A percentile compares a stretch with the other conserved stretches of the same genome.
Evolutionary conservation across 2,888 invertebrate genomes (phyloP).

Genomic region (Eumerus sabulonum): DNA sequence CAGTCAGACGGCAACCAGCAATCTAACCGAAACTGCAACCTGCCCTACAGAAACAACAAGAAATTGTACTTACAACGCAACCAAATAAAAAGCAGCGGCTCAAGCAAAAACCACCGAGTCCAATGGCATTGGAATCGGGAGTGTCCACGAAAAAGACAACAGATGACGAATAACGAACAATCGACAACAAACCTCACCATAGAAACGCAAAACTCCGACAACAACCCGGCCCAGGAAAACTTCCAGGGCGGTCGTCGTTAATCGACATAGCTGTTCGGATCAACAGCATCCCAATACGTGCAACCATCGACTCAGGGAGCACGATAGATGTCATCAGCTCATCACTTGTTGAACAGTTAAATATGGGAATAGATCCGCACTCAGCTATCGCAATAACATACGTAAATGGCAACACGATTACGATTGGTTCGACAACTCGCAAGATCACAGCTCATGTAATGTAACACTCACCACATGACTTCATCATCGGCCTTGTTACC

Average conservation of each 20-base stretch:
- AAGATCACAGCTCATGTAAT: slow-evolving; percentile 8
- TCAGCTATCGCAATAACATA: slow-evolving; percentile 12
- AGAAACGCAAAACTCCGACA: slow-evolving; percentile 8
- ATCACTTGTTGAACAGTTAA: slow-evolving; percentile 6
- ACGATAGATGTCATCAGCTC: slow-evolving; percentile 9
- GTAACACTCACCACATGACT: slow-evolving; percentile 2
- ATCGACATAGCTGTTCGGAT: slow-evolving; percentile 22
- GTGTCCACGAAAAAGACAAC: slow-evolving; percentile 18
- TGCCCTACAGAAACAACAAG: not conserved
- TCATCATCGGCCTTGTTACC: slow-evolving; percentile 8
- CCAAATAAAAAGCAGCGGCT: not conserved
- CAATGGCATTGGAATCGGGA: slow-evolving; percentile 21
- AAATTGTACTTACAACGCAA: slow-evolving; percentile 5
- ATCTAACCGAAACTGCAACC: not conserved
- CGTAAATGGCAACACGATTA: not conserved
- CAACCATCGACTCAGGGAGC: slow-evolving; percentile 13
- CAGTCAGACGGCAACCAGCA: slow-evolving; percentile 15
- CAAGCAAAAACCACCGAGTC: slow-evolving; percentile 14
- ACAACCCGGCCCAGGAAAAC: slow-evolving; percentile 10
- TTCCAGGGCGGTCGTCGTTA: slow-evolving; percentile 15
- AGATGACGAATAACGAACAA: slow-evolving; percentile 3
- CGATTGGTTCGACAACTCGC: not conserved
- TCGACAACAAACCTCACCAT: slow-evolving; percentile 7
- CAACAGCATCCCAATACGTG: slow-evolving; percentile 10
- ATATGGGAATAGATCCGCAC: slow-evolving; percentile 4